Conservation (phyloP, 2,797 vertebrate genomes). For the Alfaro cultratus region DNA sequence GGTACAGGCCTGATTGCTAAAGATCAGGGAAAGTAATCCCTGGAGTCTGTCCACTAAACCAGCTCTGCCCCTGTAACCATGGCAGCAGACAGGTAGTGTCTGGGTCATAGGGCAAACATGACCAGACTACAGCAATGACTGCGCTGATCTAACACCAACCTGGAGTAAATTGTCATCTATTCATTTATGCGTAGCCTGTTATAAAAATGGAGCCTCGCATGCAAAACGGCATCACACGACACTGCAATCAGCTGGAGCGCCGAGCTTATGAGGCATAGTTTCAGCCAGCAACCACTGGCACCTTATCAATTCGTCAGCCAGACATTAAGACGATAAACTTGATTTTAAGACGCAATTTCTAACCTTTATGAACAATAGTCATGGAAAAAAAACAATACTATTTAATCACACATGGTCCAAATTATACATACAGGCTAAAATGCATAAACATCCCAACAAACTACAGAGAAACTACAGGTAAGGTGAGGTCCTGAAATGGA, state of each 20-base stretch:
- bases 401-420: neutral
- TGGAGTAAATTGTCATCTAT: neutral
- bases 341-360: neutral
- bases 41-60: conserved; percentile 77
- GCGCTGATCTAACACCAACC: conserved; percentile 53
- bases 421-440: neutral
- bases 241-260: neutral
- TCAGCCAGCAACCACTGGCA: neutral
- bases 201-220: neutral
- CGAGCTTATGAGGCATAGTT: neutral
- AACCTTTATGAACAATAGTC: neutral
- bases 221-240: neutral
- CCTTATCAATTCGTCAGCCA: neutral
- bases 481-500: neutral
- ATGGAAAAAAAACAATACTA: neutral
- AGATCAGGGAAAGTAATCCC: conserved; percentile 76
- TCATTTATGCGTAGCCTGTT: neutral
- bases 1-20: conserved; percentile 71
- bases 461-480: neutral
- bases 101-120: conserved; percentile 83
- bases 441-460: neutral
- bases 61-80: conserved; percentile 79
- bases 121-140: conserved; percentile 50
- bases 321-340: neutral
- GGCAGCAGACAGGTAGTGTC: conserved; percentile 86